A percentile compares a stretch with the other conserved stretches of the same genome.
Conservation (phyloP, 2,888 invertebrate species). For the Macrosiphum euphorbiae region DNA sequence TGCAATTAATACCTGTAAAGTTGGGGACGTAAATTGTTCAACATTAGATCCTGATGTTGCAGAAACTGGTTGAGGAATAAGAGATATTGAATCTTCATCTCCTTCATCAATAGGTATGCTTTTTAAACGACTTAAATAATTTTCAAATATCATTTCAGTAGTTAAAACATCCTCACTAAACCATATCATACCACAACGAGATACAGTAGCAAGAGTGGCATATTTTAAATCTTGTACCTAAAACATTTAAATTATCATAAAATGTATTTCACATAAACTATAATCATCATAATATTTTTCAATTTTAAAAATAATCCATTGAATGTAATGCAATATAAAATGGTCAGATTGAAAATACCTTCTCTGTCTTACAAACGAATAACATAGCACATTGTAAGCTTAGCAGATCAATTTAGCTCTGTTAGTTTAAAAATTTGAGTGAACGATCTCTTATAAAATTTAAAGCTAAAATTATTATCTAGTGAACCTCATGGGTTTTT, state of each 20-base stretch:
- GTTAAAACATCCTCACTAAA: slow-evolving; percentile 99
- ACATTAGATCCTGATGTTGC: slow-evolving; percentile 73
- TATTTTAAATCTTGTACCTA: slow-evolving; percentile 96
- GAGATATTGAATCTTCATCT: slow-evolving; percentile 78
- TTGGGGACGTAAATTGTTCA: slow-evolving; percentile 86
- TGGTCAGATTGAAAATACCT: no score
- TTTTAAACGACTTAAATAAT: slow-evolving; percentile 88
- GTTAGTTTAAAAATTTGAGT: no score
- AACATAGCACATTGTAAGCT: no score
- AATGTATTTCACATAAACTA: background rate
- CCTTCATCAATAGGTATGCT: slow-evolving; percentile 91
- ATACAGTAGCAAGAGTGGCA: slow-evolving; percentile 98
- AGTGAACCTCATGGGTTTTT: no score
- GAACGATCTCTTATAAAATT: no score
- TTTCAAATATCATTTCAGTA: slow-evolving; percentile 98
- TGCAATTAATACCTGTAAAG: slow-evolving; percentile 75
- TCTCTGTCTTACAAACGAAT: no score
- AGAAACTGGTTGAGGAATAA: slow-evolving; percentile 72
- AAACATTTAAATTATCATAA: background rate
- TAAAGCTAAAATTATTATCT: no score
- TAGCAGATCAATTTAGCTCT: no score
- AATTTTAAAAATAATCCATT: background rate
- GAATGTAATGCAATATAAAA: background rate
- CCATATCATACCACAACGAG: slow-evolving; percentile 99
- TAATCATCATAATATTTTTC: background rate